phyloP scores from a whole-genome alignment of 2,797 vertebrate species.

The Eurystomus glaucurus region DNA sequence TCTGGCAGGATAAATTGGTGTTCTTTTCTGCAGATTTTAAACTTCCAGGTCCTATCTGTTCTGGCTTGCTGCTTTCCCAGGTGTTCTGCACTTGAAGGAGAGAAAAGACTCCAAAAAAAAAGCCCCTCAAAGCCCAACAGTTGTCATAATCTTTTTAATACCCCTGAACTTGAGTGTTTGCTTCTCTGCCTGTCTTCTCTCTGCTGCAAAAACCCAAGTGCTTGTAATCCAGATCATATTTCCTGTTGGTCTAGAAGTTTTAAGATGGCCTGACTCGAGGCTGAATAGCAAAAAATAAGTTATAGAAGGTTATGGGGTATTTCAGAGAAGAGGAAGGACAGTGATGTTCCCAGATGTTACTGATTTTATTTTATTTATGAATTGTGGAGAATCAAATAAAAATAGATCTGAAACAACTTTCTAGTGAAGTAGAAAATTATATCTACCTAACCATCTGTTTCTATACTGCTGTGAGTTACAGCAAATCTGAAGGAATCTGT shows the following conservation, averaged over 20 bases:
- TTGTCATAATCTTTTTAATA: neutral
- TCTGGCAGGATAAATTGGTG: neutral
- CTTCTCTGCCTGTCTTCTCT: neutral
- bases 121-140: neutral
- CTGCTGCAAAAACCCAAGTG: neutral
- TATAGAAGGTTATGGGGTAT: neutral
- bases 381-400: conserved; percentile 16
- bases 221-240: conserved; percentile 36
- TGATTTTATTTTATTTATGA: conserved; percentile 13
- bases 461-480: neutral
- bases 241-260: conserved; percentile 17
- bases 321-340: conserved; percentile 12
- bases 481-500: neutral
- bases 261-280: neutral
- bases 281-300: conserved; percentile 1
- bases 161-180: neutral
- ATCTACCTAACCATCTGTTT: conserved; percentile 15
- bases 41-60: neutral
- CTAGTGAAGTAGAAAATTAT: neutral
- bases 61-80: neutral
- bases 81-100: neutral
- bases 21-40: neutral
- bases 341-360: conserved; percentile 42
- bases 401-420: neutral
- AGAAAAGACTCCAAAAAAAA: neutral